Evolutionary conservation across 2,113 vertebrate species (phyloP).

Genomic region (Coregonus clupeaformis): DNA sequence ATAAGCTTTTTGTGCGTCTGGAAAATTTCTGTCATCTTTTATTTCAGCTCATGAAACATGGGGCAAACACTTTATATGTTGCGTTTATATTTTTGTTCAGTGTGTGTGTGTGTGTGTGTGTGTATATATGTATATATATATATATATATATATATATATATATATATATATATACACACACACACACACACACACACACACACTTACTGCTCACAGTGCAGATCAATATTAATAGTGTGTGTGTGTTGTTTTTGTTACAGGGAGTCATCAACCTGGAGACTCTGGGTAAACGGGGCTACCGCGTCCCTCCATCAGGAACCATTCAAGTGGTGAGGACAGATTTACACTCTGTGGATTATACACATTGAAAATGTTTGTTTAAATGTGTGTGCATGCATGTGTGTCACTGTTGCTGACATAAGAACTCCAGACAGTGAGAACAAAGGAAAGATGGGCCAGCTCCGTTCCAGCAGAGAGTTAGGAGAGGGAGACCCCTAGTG

Average conservation of each 20-base stretch:
- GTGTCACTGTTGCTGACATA: neutral
- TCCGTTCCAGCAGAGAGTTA: neutral
- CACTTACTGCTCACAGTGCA: no score
- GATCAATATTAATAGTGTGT: conserved; percentile 14
- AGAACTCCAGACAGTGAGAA: conserved; percentile 4
- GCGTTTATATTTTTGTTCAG: no score
- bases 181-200: no score
- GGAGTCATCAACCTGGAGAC: conserved; percentile 98
- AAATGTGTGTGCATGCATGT: neutral
- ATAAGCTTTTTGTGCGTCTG: no score
- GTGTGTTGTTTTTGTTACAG: conserved; percentile 66
- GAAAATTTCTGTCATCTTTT: no score
- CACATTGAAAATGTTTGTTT: no score
- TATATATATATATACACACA: no score
- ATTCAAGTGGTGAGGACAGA: conserved; percentile 94
- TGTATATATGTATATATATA: no score
- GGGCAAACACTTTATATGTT: no score
- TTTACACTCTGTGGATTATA: conserved; percentile 32
- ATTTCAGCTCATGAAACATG: no score
- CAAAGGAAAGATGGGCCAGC: conserved; percentile 33
- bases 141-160: no score
- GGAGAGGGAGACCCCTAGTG: conserved; percentile 54
- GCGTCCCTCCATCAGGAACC: conserved; percentile 99
- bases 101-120: no score
- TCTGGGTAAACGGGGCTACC: conserved; percentile 97